These are phyloP conservation scores for Columba livia DNA, from an alignment of 2,113 vertebrate species.

Conservation along the genomic window DNA sequence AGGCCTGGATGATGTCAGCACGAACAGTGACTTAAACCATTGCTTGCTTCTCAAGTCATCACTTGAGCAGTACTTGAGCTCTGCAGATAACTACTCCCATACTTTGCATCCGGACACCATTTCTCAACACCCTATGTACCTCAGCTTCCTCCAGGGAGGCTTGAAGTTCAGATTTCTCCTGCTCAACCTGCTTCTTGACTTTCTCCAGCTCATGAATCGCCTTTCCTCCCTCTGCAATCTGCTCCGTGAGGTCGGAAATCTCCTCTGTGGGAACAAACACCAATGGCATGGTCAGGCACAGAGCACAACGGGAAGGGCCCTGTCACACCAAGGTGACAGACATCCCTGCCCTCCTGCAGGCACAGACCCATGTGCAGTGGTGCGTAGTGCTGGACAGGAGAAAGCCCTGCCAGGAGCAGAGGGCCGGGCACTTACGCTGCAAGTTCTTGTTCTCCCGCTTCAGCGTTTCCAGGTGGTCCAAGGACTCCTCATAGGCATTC, in stretches of 20 bases:
- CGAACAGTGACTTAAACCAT: no score
- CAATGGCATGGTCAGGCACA: no score
- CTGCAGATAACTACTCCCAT: no score
- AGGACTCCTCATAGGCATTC: slow-evolving; percentile 75
- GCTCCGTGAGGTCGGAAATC: slow-evolving; percentile 84
- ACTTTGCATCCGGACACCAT: no score
- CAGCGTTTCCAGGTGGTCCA: slow-evolving; percentile 75
- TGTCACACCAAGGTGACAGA: no score
- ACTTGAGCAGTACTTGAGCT: no score
- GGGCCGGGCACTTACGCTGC: slow-evolving; percentile 71
- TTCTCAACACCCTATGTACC: slow-evolving; percentile 37
- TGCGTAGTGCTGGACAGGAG: not conserved
- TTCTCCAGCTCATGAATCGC: no score
- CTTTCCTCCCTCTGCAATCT: slow-evolving; percentile 64
- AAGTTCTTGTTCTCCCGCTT: slow-evolving; percentile 83
- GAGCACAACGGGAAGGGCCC: no score
- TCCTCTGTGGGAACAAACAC: slow-evolving; percentile 80
- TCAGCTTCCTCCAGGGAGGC: slow-evolving; percentile 84
- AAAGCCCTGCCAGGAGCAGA: not conserved
- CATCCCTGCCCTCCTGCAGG: no score
- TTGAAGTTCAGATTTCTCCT: slow-evolving; percentile 83
- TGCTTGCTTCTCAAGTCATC: no score
- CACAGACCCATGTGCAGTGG: no score
- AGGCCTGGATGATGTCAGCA: slow-evolving; percentile 55
- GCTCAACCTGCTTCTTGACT: slow-evolving; percentile 80